Evolutionary conservation across 2,113 vertebrate species (phyloP).

Genomic region (Recurvirostra avosetta): DNA sequence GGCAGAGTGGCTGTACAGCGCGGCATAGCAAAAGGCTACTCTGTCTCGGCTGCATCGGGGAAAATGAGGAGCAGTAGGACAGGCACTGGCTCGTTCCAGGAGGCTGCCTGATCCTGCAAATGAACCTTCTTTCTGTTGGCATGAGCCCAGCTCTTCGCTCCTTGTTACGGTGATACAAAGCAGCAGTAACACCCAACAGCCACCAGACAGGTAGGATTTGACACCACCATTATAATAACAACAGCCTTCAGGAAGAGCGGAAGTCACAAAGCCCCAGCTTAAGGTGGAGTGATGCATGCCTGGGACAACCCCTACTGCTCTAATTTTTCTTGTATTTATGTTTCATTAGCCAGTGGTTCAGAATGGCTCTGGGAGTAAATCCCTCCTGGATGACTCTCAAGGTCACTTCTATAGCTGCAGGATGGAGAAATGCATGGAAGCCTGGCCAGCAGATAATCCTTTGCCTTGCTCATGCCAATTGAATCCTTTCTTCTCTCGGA

Average conservation of each 20-base stretch:
- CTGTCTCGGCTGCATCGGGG: fast-evolving
- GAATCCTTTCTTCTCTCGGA: slow-evolving; percentile 33
- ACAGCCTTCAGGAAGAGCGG: not conserved
- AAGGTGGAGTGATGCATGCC: not conserved
- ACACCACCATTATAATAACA: not conserved
- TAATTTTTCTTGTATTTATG: slow-evolving; percentile 1
- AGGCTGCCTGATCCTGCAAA: not conserved
- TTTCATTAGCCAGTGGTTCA: slow-evolving; percentile 13
- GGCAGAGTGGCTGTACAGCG: not conserved
- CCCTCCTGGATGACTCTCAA: slow-evolving; percentile 27
- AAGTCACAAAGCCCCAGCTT: not conserved
- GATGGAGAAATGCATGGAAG: not conserved
- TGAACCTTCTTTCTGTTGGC: not conserved
- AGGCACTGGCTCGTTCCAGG: not conserved
- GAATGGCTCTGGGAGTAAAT: not conserved
- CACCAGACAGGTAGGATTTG: not conserved
- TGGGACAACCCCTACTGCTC: not conserved
- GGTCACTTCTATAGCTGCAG: slow-evolving; percentile 17
- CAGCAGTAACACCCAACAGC: not conserved
- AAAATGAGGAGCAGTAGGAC: not conserved
- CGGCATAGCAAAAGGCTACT: not conserved
- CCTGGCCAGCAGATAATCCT: slow-evolving; percentile 17
- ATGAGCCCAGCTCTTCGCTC: not conserved
- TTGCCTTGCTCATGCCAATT: not conserved
- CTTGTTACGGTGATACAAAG: not conserved